A percentile compares a stretch with the other conserved stretches of the same genome.
phyloP scores from a whole-genome alignment of 2,113 vertebrate species.

The Otus sunia region DNA sequence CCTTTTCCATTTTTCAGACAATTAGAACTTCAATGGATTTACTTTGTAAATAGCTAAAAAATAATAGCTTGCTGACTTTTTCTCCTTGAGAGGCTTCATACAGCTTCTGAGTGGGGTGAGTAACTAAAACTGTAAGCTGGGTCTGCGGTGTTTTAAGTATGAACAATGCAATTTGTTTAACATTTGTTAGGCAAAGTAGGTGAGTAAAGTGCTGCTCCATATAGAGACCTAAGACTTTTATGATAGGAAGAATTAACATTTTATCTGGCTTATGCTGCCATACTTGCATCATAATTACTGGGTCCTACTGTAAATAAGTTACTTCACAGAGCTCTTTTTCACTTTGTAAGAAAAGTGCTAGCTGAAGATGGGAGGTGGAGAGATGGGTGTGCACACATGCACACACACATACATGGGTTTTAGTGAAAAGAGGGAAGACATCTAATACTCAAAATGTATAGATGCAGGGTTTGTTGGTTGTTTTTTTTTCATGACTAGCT shows the following conservation, averaged over 20 bases:
- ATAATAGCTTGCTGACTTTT: not conserved
- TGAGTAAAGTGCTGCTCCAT: not conserved
- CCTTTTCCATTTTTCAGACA: not conserved
- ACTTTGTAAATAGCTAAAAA: not conserved
- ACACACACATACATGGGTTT: not conserved
- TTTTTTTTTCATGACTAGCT: not conserved
- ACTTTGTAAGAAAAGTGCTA: not conserved
- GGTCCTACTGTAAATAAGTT: not conserved
- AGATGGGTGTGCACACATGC: not conserved
- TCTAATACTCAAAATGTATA: not conserved
- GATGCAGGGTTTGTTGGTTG: not conserved
- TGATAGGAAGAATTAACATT: conserved; percentile 38
- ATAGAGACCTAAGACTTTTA: not conserved
- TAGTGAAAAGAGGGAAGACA: not conserved
- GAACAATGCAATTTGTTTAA: conserved; percentile 33
- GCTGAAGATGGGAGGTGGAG: not conserved
- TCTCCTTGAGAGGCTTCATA: not conserved
- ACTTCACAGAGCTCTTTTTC: conserved; percentile 7
- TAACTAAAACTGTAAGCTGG: not conserved
- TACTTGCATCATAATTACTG: not conserved
- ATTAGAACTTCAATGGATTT: not conserved
- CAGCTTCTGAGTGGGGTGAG: not conserved
- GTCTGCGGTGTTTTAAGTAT: not conserved
- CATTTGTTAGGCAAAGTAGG: not conserved
- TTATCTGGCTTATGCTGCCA: not conserved